Evolutionary conservation across 2,113 vertebrate species (phyloP).

Genomic region (Holacanthus passer): DNA sequence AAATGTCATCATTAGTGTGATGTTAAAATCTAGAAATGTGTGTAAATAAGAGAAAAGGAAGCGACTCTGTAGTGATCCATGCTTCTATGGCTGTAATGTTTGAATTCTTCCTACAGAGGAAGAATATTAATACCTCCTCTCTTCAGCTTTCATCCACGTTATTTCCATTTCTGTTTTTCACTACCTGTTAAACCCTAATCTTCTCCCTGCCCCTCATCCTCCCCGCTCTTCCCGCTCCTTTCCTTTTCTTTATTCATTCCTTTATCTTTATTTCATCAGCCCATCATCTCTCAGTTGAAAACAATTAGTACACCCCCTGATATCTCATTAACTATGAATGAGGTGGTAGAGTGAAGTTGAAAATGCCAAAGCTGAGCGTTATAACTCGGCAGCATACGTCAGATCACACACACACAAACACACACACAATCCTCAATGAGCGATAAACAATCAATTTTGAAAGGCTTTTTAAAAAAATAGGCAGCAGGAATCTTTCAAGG

Average conservation of each 20-base stretch:
- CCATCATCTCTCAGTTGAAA: constrained; percentile 73
- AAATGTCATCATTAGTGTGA: not conserved
- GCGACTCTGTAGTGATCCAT: not conserved
- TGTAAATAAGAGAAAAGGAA: not conserved
- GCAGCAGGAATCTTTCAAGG: constrained; percentile 26
- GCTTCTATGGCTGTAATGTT: not conserved
- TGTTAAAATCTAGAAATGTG: not conserved
- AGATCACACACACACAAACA: constrained; percentile 2
- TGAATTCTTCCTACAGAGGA: not conserved
- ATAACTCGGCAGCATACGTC: not conserved
- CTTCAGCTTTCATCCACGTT: not conserved
- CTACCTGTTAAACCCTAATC: constrained; percentile 17
- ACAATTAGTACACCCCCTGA: constrained; percentile 65
- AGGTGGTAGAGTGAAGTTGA: constrained; percentile 26
- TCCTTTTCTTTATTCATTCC: constrained; percentile 59
- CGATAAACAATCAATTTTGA: constrained; percentile 40
- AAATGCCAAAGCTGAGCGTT: constrained; percentile 36
- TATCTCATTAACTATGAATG: constrained; percentile 72
- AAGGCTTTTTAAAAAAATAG: constrained; percentile 2
- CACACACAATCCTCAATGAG: constrained; percentile 4
- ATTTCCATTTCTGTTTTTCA: constrained; percentile 34
- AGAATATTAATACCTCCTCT: not conserved
- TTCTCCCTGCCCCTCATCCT: not conserved
- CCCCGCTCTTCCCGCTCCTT: constrained; percentile 18
- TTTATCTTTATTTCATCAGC: constrained; percentile 78